Conservation (phyloP, 2,888 invertebrate species). For the Minunthozetes semirufus region DNA sequence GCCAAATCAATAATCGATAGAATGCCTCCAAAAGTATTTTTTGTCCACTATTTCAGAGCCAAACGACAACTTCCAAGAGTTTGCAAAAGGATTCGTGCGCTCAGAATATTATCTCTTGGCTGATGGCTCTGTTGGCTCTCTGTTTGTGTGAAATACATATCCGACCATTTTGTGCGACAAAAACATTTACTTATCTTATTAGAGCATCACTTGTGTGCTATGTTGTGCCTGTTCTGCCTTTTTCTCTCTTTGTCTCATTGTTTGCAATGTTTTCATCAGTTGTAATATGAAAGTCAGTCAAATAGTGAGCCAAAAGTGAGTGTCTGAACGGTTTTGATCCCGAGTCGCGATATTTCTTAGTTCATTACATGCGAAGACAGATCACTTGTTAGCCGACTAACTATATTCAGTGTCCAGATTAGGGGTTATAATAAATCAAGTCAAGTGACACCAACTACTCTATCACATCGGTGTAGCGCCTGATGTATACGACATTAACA, state of each 20-base stretch:
- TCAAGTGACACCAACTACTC: conserved; percentile 30
- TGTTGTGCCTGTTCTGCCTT: neutral
- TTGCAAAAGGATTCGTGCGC: conserved; percentile 6
- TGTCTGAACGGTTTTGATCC: conserved; percentile 11
- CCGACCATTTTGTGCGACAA: conserved; percentile 25
- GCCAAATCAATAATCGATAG: conserved; percentile 23
- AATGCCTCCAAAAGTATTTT: neutral
- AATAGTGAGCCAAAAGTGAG: neutral
- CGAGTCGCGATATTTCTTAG: conserved; percentile 21
- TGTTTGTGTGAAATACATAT: conserved; percentile 19
- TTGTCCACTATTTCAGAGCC: neutral
- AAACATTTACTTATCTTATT: conserved; percentile 32
- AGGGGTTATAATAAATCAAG: conserved; percentile 26
- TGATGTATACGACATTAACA: conserved; percentile 1
- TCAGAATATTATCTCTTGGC: conserved; percentile 16
- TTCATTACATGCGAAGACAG: conserved; percentile 24
- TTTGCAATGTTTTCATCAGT: conserved; percentile 3
- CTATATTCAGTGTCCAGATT: conserved; percentile 25
- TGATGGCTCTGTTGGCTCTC: neutral
- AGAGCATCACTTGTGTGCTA: conserved; percentile 23
- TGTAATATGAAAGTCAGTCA: neutral
- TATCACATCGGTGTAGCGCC: conserved; percentile 26
- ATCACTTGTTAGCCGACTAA: conserved; percentile 23
- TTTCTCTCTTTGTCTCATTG: neutral
- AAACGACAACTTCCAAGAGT: neutral